These are phyloP conservation scores for Otus sunia DNA, from an alignment of 2,113 vertebrate genomes.

Conservation along the genomic window DNA sequence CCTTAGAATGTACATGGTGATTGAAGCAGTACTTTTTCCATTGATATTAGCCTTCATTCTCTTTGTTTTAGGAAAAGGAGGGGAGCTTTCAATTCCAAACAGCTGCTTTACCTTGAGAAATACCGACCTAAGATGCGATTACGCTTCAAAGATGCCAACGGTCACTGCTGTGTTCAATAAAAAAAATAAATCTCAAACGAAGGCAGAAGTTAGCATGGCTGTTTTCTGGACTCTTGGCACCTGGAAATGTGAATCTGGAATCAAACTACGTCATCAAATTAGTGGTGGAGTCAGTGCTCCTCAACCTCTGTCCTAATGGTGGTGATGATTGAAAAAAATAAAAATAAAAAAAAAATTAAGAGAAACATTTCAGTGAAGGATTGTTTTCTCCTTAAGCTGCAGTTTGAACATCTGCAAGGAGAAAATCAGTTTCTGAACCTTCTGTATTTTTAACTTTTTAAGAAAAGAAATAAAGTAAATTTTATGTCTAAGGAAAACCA, in stretches of 20 bases:
- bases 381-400: slow-evolving; percentile 73
- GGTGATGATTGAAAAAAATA: slow-evolving; percentile 66
- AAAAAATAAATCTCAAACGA: neutral
- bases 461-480: slow-evolving; percentile 65
- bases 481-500: slow-evolving; percentile 76
- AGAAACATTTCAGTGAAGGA: slow-evolving; percentile 76
- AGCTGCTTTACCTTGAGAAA: slow-evolving; percentile 99
- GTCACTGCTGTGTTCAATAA: slow-evolving; percentile 95
- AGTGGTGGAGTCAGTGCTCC: slow-evolving; percentile 69
- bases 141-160: slow-evolving; percentile 93
- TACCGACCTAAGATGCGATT: slow-evolving; percentile 97
- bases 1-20: neutral
- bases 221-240: slow-evolving; percentile 77
- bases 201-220: slow-evolving; percentile 64
- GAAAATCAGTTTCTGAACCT: slow-evolving; percentile 70
- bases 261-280: slow-evolving; percentile 63
- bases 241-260: slow-evolving; percentile 82
- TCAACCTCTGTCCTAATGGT: slow-evolving; percentile 67
- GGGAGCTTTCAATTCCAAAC: slow-evolving; percentile 99
- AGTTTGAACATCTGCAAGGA: slow-evolving; percentile 68
- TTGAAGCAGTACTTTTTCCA: neutral
- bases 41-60: slow-evolving; percentile 16
- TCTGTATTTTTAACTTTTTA: slow-evolving; percentile 76
- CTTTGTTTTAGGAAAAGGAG: slow-evolving; percentile 89
- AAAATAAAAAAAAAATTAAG: slow-evolving; percentile 55